Evolutionary conservation across 2,888 invertebrate species (phyloP).

Genomic region (Dastarcus helophoroides): DNA sequence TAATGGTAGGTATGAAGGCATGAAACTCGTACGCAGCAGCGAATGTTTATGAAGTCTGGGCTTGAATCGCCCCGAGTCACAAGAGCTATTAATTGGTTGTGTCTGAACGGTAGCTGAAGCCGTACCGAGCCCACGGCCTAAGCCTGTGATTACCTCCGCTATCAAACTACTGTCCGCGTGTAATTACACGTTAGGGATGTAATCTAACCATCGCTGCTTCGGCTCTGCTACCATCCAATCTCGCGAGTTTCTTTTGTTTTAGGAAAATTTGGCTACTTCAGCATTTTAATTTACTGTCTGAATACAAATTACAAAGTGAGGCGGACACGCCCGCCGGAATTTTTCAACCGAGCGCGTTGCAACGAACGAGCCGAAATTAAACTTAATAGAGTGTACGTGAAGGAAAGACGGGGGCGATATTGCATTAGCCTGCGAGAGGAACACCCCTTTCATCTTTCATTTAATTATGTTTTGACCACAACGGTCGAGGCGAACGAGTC

Average conservation of each 20-base stretch:
- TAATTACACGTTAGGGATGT: slow-evolving; percentile 32
- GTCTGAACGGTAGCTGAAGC: slow-evolving; percentile 29
- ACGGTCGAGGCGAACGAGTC: too few species aligned
- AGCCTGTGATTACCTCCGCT: slow-evolving; percentile 32
- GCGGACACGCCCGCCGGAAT: slow-evolving; percentile 2
- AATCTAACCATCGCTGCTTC: slow-evolving; percentile 26
- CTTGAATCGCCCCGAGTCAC: slow-evolving; percentile 7
- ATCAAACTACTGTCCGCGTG: slow-evolving; percentile 34
- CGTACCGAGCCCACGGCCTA: slow-evolving; percentile 23
- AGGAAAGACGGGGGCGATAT: slow-evolving; percentile 9
- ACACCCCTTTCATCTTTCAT: slow-evolving; percentile 11
- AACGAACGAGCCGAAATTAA: slow-evolving; percentile 6
- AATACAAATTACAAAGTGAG: slow-evolving; percentile 16
- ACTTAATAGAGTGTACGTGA: slow-evolving; percentile 13
- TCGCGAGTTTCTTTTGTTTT: slow-evolving; percentile 14
- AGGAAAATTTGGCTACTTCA: slow-evolving; percentile 21
- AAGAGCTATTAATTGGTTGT: slow-evolving; percentile 23
- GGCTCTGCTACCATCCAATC: slow-evolving; percentile 12
- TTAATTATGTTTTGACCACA: slow-evolving; percentile 11
- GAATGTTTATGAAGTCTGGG: too few species aligned
- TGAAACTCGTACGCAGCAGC: too few species aligned
- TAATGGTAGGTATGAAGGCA: too few species aligned
- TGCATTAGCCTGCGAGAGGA: too few species aligned
- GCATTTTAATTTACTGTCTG: slow-evolving; percentile 18
- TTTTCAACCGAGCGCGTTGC: background rate